Percentiles rank a stretch among this genome's conserved stretches.
phyloP scores from a whole-genome alignment of 2,888 invertebrate genomes.

The Hirtodrosophila cameraria region DNA sequence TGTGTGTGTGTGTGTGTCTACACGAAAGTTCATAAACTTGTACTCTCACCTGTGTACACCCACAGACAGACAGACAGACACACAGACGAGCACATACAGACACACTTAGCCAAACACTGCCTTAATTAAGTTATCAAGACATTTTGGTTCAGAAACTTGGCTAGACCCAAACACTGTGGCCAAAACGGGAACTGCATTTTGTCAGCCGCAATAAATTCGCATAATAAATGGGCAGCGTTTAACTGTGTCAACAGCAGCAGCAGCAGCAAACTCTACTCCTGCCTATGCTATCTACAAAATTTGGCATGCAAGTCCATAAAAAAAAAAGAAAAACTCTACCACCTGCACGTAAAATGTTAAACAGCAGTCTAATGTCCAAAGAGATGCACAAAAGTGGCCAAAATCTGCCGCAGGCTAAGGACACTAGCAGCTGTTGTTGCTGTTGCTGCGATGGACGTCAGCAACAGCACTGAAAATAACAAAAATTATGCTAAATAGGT shows the following conservation, averaged over 20 bases:
- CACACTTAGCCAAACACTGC: background rate
- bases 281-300: constrained; percentile 28
- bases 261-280: background rate
- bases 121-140: constrained; percentile 70
- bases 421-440: constrained; percentile 24
- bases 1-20: constrained; percentile 1
- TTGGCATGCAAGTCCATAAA: constrained; percentile 43
- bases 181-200: constrained; percentile 46
- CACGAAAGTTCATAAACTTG: constrained; percentile 52
- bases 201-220: constrained; percentile 63
- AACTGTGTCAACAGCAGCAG: constrained; percentile 69
- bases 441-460: constrained; percentile 35
- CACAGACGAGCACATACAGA: constrained; percentile 7
- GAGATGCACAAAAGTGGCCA: constrained; percentile 54
- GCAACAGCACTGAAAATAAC: constrained; percentile 50
- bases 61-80: constrained; percentile 14
- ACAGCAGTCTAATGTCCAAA: constrained; percentile 56
- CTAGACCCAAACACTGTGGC: constrained; percentile 45
- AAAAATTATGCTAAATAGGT: constrained; percentile 78
- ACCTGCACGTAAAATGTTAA: constrained; percentile 68
- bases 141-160: constrained; percentile 49
- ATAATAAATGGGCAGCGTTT: constrained; percentile 70
- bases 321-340: constrained; percentile 14
- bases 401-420: constrained; percentile 45
- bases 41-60: constrained; percentile 29